Conservation (phyloP, 2,113 vertebrate species). For the Sphaerodactylus townsendi region DNA sequence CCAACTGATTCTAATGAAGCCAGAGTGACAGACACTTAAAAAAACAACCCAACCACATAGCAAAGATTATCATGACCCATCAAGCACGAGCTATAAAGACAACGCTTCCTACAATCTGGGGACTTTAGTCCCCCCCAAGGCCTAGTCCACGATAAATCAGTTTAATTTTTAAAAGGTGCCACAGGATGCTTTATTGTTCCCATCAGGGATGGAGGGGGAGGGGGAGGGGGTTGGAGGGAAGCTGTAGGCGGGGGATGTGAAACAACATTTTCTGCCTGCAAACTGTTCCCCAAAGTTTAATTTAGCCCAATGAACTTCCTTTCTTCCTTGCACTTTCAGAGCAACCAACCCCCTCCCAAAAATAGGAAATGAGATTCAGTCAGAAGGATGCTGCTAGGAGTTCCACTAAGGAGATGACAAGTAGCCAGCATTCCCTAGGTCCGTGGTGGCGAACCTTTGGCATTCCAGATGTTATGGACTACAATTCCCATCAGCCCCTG, state of each 20-base stretch:
- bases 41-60: too few species aligned
- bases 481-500: too few species aligned
- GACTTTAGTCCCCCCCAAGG: too few species aligned
- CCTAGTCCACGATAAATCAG: background rate
- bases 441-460: too few species aligned
- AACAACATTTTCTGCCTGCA: background rate
- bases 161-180: background rate
- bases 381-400: background rate
- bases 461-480: too few species aligned
- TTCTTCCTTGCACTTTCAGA: background rate
- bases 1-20: background rate
- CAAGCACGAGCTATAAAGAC: background rate
- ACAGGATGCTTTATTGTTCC: background rate
- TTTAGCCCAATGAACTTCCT: background rate
- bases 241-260: background rate
- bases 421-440: too few species aligned
- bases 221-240: fast-evolving
- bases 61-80: background rate
- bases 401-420: too few species aligned
- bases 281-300: background rate
- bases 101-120: background rate
- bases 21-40: too few species aligned
- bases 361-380: too few species aligned
- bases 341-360: too few species aligned
- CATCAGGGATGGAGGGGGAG: background rate